phyloP scores from a whole-genome alignment of 2,888 invertebrate genomes.

The Catocala fraxini region DNA sequence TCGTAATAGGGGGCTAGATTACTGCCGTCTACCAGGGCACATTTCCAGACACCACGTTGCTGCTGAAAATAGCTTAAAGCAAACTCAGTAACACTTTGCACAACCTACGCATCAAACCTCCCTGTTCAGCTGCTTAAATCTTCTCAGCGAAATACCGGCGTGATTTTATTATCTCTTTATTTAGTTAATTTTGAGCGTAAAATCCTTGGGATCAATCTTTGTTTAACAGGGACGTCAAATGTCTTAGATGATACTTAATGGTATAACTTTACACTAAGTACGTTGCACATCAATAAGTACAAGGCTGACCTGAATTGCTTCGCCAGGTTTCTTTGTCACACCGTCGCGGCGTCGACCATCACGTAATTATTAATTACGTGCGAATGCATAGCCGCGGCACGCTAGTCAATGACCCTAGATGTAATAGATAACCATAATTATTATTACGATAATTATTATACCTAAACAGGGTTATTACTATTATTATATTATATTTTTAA shows the following conservation, averaged over 20 bases:
- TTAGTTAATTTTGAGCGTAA: too few relatives aligned
- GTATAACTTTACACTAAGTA: background rate
- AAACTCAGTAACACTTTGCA: too few relatives aligned
- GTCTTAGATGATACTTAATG: background rate
- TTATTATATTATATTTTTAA: background rate
- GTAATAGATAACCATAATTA: constrained; percentile 22
- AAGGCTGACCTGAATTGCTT: constrained; percentile 36
- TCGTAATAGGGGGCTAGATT: too few relatives aligned
- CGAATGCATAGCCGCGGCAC: constrained; percentile 32
- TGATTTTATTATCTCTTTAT: too few relatives aligned
- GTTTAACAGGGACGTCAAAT: too few relatives aligned
- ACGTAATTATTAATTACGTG: constrained; percentile 26
- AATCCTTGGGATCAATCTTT: too few relatives aligned
- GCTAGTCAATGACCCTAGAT: constrained; percentile 50
- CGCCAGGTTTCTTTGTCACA: constrained; percentile 39
- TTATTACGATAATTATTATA: constrained; percentile 12
- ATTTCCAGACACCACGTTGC: too few relatives aligned
- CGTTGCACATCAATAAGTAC: constrained; percentile 28
- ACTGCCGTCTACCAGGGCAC: too few relatives aligned
- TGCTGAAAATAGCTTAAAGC: too few relatives aligned
- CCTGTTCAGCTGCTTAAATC: too few relatives aligned
- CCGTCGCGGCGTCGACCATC: constrained; percentile 28
- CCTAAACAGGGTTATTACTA: background rate
- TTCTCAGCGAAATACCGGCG: too few relatives aligned
- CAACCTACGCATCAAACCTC: too few relatives aligned